Percentiles rank a stretch among this genome's conserved stretches.
phyloP scores from a whole-genome alignment of 2,888 invertebrate genomes.

The Ariolimax columbianus region DNA sequence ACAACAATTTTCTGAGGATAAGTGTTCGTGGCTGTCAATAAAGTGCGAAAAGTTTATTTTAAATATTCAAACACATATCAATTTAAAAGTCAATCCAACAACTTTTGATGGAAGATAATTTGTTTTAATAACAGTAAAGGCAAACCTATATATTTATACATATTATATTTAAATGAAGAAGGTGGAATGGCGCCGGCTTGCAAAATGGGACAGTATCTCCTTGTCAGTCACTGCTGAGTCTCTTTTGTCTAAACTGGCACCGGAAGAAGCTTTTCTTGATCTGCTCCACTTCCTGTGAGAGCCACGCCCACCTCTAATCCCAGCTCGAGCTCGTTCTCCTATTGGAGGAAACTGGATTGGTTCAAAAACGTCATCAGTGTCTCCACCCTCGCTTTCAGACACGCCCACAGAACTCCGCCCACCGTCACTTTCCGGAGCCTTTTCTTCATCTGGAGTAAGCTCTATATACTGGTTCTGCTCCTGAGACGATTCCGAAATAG shows the following conservation, averaged over 20 bases:
- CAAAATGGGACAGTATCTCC: slow-evolving; percentile 65
- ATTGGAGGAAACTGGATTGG: slow-evolving; percentile 16
- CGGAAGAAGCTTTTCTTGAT: slow-evolving; percentile 48
- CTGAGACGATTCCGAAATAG: slow-evolving; percentile 45
- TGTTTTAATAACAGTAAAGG: not conserved
- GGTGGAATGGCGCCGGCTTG: slow-evolving; percentile 71
- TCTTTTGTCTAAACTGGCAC: slow-evolving; percentile 44
- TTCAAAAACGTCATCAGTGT: slow-evolving; percentile 43
- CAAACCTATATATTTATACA: not conserved
- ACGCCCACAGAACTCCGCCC: slow-evolving; percentile 17
- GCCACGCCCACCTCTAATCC: slow-evolving; percentile 50
- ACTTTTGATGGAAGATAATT: not conserved
- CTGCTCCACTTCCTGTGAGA: slow-evolving; percentile 52
- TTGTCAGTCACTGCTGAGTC: slow-evolving; percentile 66
- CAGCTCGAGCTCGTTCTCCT: slow-evolving; percentile 51
- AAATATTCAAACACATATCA: no score
- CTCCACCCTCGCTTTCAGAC: slow-evolving; percentile 47
- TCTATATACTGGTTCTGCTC: slow-evolving; percentile 48
- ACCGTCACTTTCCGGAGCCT: slow-evolving; percentile 26
- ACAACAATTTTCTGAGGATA: no score
- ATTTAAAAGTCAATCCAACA: no score
- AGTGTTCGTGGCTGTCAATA: no score
- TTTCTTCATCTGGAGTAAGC: slow-evolving; percentile 39
- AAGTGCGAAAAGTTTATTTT: no score
- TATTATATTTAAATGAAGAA: slow-evolving; percentile 63